phyloP scores from a whole-genome alignment of 2,797 vertebrate species.

The Okamejei kenojei region DNA sequence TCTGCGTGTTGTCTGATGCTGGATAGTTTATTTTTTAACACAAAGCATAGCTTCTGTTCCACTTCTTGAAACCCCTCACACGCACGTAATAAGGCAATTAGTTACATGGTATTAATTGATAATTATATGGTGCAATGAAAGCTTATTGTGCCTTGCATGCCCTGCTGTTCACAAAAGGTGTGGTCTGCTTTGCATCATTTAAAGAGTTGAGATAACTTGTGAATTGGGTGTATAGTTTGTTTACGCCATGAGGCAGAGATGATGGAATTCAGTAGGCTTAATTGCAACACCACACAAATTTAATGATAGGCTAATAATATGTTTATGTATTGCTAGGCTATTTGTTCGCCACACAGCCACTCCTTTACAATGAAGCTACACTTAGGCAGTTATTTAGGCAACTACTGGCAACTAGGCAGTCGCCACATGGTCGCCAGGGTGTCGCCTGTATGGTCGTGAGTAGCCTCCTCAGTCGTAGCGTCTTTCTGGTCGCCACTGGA shows the following conservation, averaged over 20 bases:
- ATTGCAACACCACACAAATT: neutral
- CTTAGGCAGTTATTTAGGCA: no score
- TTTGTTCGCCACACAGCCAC: neutral
- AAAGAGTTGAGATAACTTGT: neutral
- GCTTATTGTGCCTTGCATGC: neutral
- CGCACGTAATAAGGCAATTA: neutral
- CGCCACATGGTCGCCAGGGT: no score
- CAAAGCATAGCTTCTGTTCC: neutral
- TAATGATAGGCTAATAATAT: neutral
- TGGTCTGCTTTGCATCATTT: neutral
- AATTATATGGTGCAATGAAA: neutral
- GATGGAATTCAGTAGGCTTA: conserved; percentile 2
- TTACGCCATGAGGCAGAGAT: neutral
- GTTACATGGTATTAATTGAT: neutral
- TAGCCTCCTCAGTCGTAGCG: no score
- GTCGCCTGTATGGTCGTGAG: no score
- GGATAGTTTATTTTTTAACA: neutral
- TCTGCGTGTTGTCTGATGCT: neutral
- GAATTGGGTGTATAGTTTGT: neutral
- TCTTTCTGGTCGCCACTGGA: no score
- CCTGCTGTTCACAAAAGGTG: neutral
- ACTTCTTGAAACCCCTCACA: neutral
- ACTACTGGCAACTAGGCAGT: no score
- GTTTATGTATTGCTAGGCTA: neutral
- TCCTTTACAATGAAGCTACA: neutral